phyloP scores from a whole-genome alignment of 2,113 vertebrate species.

The Indicator maculatus region DNA sequence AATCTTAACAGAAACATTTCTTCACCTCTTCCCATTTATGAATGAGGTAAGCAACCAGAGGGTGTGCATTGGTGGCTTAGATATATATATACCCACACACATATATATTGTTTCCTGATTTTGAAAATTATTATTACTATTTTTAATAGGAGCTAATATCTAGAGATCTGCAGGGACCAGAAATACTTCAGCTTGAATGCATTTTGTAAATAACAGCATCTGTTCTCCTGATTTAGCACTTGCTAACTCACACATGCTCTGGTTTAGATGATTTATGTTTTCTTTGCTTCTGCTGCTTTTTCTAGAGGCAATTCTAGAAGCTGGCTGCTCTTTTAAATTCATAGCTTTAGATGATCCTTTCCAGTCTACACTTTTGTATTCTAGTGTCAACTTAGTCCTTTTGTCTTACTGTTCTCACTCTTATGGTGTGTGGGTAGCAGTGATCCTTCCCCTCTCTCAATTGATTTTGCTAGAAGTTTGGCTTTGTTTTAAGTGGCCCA shows the following conservation, averaged over 20 bases:
- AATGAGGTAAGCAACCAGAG: not conserved
- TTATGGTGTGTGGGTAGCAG: not conserved
- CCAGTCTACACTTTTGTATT: not conserved
- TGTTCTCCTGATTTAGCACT: not conserved
- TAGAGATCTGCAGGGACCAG: not conserved
- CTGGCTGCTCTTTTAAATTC: not conserved
- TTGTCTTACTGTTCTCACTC: not conserved
- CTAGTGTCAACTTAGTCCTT: not conserved
- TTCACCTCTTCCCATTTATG: not conserved
- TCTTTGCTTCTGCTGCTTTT: not conserved
- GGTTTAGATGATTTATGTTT: not conserved
- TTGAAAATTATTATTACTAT: not conserved
- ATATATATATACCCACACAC: not conserved
- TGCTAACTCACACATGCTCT: not conserved
- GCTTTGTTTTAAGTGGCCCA: not conserved
- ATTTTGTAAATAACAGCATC: conserved; percentile 17
- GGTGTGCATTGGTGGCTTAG: not conserved
- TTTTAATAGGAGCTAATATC: not conserved
- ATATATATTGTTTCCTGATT: not conserved
- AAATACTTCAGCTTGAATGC: conserved; percentile 1
- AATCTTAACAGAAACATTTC: not conserved
- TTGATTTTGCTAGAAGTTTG: not conserved
- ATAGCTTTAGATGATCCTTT: not conserved
- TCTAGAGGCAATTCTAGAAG: not conserved
- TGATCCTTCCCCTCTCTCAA: not conserved